Evolutionary conservation across 2,113 vertebrate species (phyloP).

Genomic region (Heterocephalus glaber): DNA sequence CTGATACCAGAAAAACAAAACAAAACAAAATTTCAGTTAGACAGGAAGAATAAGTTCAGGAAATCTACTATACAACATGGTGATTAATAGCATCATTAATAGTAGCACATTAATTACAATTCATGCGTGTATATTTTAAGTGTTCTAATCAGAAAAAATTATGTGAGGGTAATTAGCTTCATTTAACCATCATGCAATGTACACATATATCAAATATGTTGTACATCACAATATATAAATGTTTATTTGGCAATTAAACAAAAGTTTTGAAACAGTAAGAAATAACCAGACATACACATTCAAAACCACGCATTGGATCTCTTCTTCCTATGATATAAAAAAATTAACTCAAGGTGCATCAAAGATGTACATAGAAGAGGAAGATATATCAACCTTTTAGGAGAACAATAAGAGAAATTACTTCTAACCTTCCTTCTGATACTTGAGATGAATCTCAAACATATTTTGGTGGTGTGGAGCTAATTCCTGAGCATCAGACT

Average conservation of each 20-base stretch:
- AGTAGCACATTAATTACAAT: neutral
- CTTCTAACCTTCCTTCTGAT: neutral
- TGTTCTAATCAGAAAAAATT: neutral
- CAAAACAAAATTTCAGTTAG: too few species aligned
- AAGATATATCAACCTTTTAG: neutral
- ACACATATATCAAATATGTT: neutral
- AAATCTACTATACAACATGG: fast-evolving
- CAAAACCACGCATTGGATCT: neutral
- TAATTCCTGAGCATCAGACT: neutral
- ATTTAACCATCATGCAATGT: neutral
- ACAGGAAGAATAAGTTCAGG: neutral
- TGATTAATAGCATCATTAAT: neutral
- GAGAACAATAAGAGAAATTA: neutral
- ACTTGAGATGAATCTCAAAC: neutral
- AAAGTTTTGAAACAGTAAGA: neutral
- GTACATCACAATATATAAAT: neutral
- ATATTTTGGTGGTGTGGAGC: neutral
- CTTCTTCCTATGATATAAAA: neutral
- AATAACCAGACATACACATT: neutral
- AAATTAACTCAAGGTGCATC: neutral
- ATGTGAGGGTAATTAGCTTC: neutral
- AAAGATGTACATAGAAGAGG: neutral
- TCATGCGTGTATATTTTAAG: neutral
- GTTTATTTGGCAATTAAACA: neutral
- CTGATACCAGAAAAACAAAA: too few species aligned